Evolutionary conservation across 2,888 invertebrate species (phyloP), one percentile per base, ranked within the genome.

Genomic region (Pollenia amentaria): DNA sequence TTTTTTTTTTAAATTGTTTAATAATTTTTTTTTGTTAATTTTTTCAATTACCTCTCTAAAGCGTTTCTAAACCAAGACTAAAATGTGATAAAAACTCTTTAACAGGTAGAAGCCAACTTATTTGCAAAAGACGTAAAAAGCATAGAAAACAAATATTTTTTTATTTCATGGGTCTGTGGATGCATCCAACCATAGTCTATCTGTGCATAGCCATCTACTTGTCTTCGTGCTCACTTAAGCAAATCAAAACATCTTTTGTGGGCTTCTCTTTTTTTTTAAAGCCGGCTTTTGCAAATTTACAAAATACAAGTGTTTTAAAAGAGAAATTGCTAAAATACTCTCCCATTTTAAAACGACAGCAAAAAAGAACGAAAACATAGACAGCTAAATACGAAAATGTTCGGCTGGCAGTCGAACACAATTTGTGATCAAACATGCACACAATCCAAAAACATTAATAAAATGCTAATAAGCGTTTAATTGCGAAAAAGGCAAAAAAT

Each of bases 41-140:
- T 42, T 70, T 80, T 70, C 64, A 72, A 80, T 83, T 86, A 86
- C 86, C 86, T 87, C 72, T 29, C 67, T 76, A 44, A 84, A 77
- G 76, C 83, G 83, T 77, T 84, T 72, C 83, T 80, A 79, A 86
- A 46, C 65, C 79, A 62, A 79, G 53, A 87, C 86, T 87, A 57
- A 87, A 85, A 73, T 69, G 29, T 46, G 53, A 14, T 48, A 14
- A 8, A 11, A 60, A 40, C 10, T 55, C 12, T 46, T 53, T 21
- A 42, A 40, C 57, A 65, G 48, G 8, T 44, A 67, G 51, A 18
- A 67, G 67, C 48, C 18, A 44, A n/a, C 14, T 44, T 57, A 18
- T 48, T 48, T 3, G 16, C 46, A 44, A 29, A 57, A 57, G 69
- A 64, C 42, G 29, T 55, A 76, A 69, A 70, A 16, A 70, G 55